Evolutionary conservation across 2,113 vertebrate genomes (phyloP), one percentile per base, ranked within the genome.

Genomic region (Platanista minor): DNA sequence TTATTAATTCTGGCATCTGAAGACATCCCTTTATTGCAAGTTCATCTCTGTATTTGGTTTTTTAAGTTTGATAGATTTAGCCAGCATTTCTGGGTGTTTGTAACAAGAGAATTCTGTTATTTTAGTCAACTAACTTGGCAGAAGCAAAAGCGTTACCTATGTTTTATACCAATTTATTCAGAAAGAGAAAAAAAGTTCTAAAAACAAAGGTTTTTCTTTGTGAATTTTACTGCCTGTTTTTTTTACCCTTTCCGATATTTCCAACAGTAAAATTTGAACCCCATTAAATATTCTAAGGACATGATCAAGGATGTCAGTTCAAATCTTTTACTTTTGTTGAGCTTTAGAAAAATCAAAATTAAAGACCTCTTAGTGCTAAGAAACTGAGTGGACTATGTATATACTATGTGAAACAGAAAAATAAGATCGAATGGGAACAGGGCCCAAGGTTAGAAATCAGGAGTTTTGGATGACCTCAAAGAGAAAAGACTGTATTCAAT

Each of bases 281-380:
- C 14, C 43, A 95, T 54, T 82, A 91, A 61, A 82, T 88, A 86
- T 31, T 57, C 43, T 74, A 77, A 80, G 66, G 66, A 84, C 4
- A 74, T 18, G 54, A 94, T 41, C 62, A 92, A 93, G n/a, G 33
- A 74, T 36, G 67, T 31, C 41, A 89, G 33, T 15, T 54, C 62
- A 86, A 93, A 75, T 57, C 71, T 75, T 85, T 92, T 84, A 62
- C 33, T 86, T 85, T 90, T 95, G 39, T 29, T 67, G 36, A 91
- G 25, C 41, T 74, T 91, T 49, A 96, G 23, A 86, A 82, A 96
- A 97, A 93, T 41, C 13, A 69, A 90, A 95, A 95, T 69, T 91
- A 52, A 95, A 96, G n/a, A 89, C 29, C 8, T 91, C 62, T 69
- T 29, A 87, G 61, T 67, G 49, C n/a, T 78, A 86, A 82, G 33